Evolutionary conservation across 2,113 vertebrate species (phyloP).

Genomic region (Harpagus bidentatus): DNA sequence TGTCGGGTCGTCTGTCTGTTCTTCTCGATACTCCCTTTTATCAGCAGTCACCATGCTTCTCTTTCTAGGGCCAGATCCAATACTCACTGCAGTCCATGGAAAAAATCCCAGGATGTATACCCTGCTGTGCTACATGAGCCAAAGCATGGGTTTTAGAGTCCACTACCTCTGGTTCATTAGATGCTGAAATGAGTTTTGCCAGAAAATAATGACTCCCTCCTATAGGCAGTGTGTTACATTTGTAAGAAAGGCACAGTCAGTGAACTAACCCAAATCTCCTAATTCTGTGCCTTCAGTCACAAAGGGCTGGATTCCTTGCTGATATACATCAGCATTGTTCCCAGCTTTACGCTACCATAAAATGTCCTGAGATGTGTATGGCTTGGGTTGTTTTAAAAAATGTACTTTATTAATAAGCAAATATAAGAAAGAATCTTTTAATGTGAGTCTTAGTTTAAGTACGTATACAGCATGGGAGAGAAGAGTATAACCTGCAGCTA

Average conservation of each 20-base stretch:
- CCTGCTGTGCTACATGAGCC: not conserved
- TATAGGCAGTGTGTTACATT: not conserved
- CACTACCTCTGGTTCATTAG: not conserved
- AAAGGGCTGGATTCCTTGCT: not conserved
- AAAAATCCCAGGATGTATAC: not conserved
- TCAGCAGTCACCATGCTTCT: not conserved
- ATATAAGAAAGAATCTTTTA: not conserved
- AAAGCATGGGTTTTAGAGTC: not conserved
- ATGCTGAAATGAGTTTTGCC: constrained; percentile 3
- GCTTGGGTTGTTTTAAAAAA: not conserved
- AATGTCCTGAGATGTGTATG: not conserved
- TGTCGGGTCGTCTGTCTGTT: accelerated
- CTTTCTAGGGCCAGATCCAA: not conserved
- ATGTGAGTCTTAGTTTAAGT: not conserved
- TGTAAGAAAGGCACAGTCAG: not conserved
- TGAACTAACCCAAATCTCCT: not conserved
- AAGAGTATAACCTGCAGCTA: not conserved
- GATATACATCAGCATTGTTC: not conserved
- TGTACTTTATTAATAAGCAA: not conserved
- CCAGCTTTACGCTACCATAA: not conserved
- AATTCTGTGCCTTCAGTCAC: not conserved
- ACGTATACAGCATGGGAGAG: not conserved
- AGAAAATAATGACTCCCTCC: not conserved
- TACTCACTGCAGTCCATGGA: not conserved
- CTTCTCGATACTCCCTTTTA: not conserved